phyloP scores from a whole-genome alignment of 53 echinoderm and acorn worm genomes.

The Echinometra lucunter region DNA sequence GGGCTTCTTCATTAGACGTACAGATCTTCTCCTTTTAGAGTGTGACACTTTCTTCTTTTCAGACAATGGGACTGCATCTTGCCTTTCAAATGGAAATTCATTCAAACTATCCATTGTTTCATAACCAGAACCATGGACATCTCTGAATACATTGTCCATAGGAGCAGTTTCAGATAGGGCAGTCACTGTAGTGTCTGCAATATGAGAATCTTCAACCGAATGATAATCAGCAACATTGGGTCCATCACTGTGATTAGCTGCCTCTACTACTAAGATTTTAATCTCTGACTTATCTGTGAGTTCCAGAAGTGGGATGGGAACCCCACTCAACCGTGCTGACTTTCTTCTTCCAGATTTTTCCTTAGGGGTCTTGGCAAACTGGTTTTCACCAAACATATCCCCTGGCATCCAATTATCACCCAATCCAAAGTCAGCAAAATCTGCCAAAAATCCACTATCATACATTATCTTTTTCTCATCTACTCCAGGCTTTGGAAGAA shows the following conservation, averaged over 20 bases:
- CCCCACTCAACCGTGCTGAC: conserved; percentile 60
- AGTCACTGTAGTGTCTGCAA: neutral
- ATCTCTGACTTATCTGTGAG: conserved; percentile 44
- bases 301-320: conserved; percentile 41
- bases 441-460: conserved; percentile 46
- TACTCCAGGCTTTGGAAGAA: neutral
- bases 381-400: conserved; percentile 41
- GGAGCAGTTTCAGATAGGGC: neutral
- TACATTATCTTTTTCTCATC: neutral
- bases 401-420: conserved; percentile 67
- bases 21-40: conserved; percentile 33
- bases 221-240: neutral
- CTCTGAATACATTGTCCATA: neutral
- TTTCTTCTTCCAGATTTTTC: conserved; percentile 38
- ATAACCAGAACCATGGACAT: neutral
- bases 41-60: neutral
- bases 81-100: neutral
- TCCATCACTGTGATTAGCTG: neutral
- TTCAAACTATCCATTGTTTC: neutral
- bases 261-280: neutral
- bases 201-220: neutral
- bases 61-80: conserved; percentile 1
- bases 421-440: conserved; percentile 67
- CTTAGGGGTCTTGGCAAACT: conserved; percentile 63
- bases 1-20: neutral